A percentile compares a stretch with the other conserved stretches of the same genome.
phyloP scores from a whole-genome alignment of 2,888 invertebrate genomes.

The Tetragnatha montana region DNA sequence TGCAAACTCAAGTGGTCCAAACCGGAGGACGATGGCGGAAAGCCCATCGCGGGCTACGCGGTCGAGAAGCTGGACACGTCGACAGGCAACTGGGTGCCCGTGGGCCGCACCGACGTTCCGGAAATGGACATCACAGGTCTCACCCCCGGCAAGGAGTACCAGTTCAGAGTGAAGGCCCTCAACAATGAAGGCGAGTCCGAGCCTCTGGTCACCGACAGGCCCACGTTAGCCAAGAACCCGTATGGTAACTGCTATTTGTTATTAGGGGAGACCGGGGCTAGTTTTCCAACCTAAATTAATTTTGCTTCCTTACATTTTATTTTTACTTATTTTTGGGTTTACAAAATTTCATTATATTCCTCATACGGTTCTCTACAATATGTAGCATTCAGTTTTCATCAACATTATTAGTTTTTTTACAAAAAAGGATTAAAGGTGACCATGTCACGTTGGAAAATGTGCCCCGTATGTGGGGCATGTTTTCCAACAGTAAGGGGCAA shows the following conservation, averaged over 20 bases:
- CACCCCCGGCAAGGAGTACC: constrained; percentile 79
- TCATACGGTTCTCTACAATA: too few species aligned
- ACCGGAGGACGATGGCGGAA: constrained; percentile 88
- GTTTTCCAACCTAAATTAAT: too few species aligned
- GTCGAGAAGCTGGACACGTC: constrained; percentile 95
- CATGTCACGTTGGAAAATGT: too few species aligned
- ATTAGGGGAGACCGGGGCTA: not conserved
- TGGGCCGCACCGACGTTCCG: constrained; percentile 83
- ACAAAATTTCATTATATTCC: too few species aligned
- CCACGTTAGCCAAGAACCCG: constrained; percentile 97
- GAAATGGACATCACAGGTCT: constrained; percentile 78
- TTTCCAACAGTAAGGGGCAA: too few species aligned
- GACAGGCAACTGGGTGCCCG: constrained; percentile 94
- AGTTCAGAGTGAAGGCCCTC: constrained; percentile 80
- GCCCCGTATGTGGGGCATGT: too few species aligned
- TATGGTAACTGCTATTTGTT: constrained; percentile 78
- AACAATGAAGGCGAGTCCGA: constrained; percentile 84
- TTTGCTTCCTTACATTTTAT: too few species aligned
- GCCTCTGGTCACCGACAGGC: constrained; percentile 90
- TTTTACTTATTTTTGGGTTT: too few species aligned
- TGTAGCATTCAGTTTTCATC: too few species aligned
- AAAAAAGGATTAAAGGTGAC: too few species aligned
- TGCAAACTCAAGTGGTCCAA: constrained; percentile 95
- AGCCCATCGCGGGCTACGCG: constrained; percentile 91
- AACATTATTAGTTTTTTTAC: too few species aligned